Base-by-base conservation (phyloP, 2,113 vertebrate genomes). In the Tupaia chinensis region DNA sequence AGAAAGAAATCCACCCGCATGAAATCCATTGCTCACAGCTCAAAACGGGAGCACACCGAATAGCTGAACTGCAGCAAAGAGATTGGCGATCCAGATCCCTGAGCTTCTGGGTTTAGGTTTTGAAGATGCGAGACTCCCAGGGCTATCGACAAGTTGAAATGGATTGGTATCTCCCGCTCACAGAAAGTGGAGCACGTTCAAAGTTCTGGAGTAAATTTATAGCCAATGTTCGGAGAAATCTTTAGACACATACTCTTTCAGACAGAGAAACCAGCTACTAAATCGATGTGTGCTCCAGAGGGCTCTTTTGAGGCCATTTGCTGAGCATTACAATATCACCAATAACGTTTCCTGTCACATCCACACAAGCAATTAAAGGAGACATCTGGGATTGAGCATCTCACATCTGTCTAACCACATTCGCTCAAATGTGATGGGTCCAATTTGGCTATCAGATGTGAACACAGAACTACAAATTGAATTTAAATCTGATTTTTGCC, bases 1-100 rank as follows among this genome's bases (percentile, higher is more conserved):
- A 65, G 94, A 94, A 95, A 98, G 96, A 74, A 89, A 96, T 96
- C 94, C 95, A 96, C 96, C 96, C 95, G 3, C 0, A 29, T 92
- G 81, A 73, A 78, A 86, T 87, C 96, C 94, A 96, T 11, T 89
- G 96, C 96, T 97, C 98, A 3, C 60, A 93, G 96, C 93, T 91
- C 85, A 83, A 96, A 74, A 74, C 0, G 60, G 91, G 72, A 95
- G 96, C 93, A 77, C 74, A 58, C 80, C 61, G 81, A 29, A 87
- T 80, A 61, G 94, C 87, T 3, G 76, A 91, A 92, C 5, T 32
- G 73, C 95, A 92, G 85, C 61, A 65, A 25, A 91, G 85, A 53
- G 17, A 11, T 0, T 1, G 0, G 63, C 5, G 87, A 96, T 66
- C 79, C 83, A 65, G 79, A 1, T 12, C 66, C 85, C 90, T n/a